Conservation (phyloP, 2,797 vertebrate species). For the Poeciliopsis gracilis region DNA sequence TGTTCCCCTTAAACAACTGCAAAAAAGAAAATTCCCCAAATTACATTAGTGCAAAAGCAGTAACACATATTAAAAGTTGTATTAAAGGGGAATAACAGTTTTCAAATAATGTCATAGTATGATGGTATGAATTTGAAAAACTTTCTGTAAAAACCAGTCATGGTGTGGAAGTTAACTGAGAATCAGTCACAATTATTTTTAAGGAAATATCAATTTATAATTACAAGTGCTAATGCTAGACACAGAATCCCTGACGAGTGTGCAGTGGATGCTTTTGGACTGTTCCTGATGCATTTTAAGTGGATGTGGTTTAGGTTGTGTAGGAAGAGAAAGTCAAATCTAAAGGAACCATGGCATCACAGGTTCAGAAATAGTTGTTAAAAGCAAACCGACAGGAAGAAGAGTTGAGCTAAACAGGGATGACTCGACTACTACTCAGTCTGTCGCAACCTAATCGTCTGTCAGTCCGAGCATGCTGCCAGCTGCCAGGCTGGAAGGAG, state of each 20-base stretch:
- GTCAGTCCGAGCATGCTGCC: slow-evolving; percentile 45
- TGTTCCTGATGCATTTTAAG: background rate
- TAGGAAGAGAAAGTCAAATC: slow-evolving; percentile 50
- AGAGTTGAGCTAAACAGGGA: slow-evolving; percentile 57
- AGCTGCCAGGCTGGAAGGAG: slow-evolving; percentile 70
- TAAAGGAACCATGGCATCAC: slow-evolving; percentile 49
- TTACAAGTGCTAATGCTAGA: background rate
- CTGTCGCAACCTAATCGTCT: slow-evolving; percentile 49
- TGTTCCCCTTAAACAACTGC: background rate
- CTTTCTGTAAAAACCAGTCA: background rate
- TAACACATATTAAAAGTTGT: background rate
- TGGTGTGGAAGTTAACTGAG: background rate
- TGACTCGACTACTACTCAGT: slow-evolving; percentile 47
- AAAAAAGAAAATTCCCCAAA: background rate
- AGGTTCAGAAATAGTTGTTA: slow-evolving; percentile 63
- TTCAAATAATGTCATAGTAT: background rate
- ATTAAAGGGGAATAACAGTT: background rate
- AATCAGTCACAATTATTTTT: background rate
- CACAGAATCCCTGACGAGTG: background rate
- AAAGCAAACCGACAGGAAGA: slow-evolving; percentile 45
- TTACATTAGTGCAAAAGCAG: background rate
- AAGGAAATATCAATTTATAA: background rate
- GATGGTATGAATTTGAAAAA: background rate
- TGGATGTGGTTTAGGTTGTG: slow-evolving; percentile 2
- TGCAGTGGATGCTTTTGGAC: background rate